Evolutionary conservation across 1,140 invertebrate species (phyloP).

Genomic region (Dermatophagoides farinae): DNA sequence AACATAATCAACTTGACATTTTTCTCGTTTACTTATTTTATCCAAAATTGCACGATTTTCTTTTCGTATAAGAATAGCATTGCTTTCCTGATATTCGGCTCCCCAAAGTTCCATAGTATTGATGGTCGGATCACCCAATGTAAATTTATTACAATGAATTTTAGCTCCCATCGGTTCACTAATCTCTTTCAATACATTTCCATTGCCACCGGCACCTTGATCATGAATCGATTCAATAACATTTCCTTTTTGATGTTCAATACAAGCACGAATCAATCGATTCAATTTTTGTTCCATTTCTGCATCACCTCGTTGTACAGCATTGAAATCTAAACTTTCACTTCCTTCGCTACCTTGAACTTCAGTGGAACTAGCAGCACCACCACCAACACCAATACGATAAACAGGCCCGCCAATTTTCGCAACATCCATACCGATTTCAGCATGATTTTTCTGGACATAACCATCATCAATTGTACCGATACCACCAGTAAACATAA

Average conservation of each 20-base stretch:
- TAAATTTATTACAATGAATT: conserved; percentile 65
- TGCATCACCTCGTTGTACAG: conserved; percentile 88
- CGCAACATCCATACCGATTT: conserved; percentile 58
- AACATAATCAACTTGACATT: conserved; percentile 78
- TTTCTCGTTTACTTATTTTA: conserved; percentile 57
- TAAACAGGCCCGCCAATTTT: conserved; percentile 84
- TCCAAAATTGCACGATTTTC: conserved; percentile 41
- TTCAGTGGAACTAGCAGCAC: conserved; percentile 59
- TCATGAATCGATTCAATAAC: conserved; percentile 85
- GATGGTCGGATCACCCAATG: conserved; percentile 81
- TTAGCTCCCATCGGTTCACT: conserved; percentile 80
- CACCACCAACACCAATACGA: conserved; percentile 80
- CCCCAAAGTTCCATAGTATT: conserved; percentile 86
- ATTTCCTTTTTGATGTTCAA: conserved; percentile 56
- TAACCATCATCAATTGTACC: conserved; percentile 63
- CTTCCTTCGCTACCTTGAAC: conserved; percentile 47
- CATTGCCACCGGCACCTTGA: conserved; percentile 93
- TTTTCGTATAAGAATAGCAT: conserved; percentile 56
- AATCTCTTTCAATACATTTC: conserved; percentile 89
- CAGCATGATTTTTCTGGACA: conserved; percentile 46
- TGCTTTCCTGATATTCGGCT: conserved; percentile 92
- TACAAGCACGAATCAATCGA: conserved; percentile 69
- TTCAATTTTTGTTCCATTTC: conserved; percentile 98
- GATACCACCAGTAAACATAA: conserved; percentile 94
- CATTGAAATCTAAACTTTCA: conserved; percentile 72